These are phyloP conservation scores for Nothobranchius furzeri DNA, from an alignment of 2,113 vertebrate genomes.

Conservation along the genomic window DNA sequence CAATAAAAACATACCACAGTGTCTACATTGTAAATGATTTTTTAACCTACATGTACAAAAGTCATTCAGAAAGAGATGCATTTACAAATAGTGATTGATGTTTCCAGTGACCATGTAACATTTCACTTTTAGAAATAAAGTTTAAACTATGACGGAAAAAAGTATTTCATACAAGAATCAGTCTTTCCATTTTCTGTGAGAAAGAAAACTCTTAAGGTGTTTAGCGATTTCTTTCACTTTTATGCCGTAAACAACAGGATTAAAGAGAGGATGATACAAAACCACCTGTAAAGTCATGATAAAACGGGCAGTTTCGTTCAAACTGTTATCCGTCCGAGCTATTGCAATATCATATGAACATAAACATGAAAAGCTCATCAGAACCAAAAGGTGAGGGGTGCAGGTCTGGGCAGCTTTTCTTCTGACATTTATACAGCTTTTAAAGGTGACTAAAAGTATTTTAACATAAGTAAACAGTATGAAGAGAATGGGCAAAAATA, in stretches of 20 bases:
- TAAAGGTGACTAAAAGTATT: constrained; percentile 4
- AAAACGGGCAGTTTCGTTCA: constrained; percentile 1
- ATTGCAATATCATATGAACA: constrained; percentile 7
- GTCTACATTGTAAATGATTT: no score
- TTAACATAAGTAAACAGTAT: constrained; percentile 17
- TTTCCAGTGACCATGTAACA: no score
- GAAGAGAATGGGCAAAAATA: constrained; percentile 1
- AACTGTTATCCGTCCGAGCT: neutral
- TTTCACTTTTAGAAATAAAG: no score
- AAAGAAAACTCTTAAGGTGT: constrained; percentile 3
- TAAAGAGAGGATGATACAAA: constrained; percentile 22
- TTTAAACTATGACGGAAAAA: no score
- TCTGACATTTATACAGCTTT: neutral
- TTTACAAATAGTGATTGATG: no score
- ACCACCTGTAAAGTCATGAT: constrained; percentile 25
- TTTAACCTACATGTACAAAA: no score
- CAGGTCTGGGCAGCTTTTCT: constrained; percentile 27
- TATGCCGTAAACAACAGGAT: constrained; percentile 20
- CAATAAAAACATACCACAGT: no score
- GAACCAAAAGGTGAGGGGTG: constrained; percentile 31
- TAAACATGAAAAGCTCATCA: constrained; percentile 19
- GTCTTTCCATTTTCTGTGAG: neutral
- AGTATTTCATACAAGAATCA: neutral
- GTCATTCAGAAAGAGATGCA: no score
- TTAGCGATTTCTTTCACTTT: constrained; percentile 27